A percentile compares a stretch with the other conserved stretches of the same genome.
phyloP scores from a whole-genome alignment of 2,888 invertebrate species.

The Scaptomyza cyrtandrae region DNA sequence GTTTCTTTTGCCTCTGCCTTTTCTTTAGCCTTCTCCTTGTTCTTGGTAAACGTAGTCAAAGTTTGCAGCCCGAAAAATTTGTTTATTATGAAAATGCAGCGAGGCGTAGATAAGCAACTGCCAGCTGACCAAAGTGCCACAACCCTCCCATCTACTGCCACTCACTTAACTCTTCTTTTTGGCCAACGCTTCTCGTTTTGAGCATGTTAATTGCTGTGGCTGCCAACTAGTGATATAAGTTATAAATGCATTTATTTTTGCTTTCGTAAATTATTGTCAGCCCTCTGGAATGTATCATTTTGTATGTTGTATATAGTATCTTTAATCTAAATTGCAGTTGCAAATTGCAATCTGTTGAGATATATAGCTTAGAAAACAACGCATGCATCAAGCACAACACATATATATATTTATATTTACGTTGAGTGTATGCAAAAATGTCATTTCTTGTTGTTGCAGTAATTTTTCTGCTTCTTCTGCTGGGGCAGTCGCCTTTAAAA shows the following conservation, averaged over 20 bases:
- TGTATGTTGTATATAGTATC: constrained; percentile 7
- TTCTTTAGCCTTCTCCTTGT: background rate
- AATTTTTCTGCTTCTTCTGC: constrained; percentile 15
- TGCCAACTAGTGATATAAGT: constrained; percentile 38
- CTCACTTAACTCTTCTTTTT: background rate
- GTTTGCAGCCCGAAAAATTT: constrained; percentile 56
- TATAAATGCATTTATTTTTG: constrained; percentile 61
- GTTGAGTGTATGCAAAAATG: constrained; percentile 7
- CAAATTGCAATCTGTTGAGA: constrained; percentile 20
- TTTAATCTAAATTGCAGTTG: constrained; percentile 19
- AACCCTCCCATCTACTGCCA: constrained; percentile 1
- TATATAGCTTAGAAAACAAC: constrained; percentile 32
- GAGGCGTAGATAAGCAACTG: constrained; percentile 77
- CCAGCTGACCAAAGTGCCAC: constrained; percentile 42
- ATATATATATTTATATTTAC: background rate
- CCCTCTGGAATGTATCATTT: constrained; percentile 32
- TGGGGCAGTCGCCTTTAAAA: background rate
- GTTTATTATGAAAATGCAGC: constrained; percentile 79
- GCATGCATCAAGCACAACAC: constrained; percentile 24
- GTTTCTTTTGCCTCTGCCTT: constrained; percentile 3
- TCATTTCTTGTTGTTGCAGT: constrained; percentile 2
- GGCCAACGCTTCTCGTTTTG: background rate
- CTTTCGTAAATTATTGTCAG: constrained; percentile 59
- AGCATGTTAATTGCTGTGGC: constrained; percentile 75
- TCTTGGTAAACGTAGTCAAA: constrained; percentile 15